Base-by-base conservation (phyloP, 2,113 vertebrate genomes). In the Cranoglanis bouderius region DNA sequence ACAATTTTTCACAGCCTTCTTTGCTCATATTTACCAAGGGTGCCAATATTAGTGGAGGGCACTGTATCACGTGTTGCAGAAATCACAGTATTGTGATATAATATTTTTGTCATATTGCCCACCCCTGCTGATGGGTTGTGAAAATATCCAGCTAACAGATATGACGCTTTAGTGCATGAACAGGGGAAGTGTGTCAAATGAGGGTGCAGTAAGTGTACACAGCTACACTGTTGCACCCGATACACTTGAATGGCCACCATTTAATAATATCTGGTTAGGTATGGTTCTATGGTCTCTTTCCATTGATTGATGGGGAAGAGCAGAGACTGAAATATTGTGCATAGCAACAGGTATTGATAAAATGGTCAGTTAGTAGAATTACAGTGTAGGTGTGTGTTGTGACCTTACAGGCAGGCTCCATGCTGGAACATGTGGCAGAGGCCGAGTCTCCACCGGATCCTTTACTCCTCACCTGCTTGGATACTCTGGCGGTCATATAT, bases 401-500 rank as follows among this genome's bases (percentile, higher is more conserved):
- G 57, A 82, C 10, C 0, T 75, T 91, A 35, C 35, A 99, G 98
- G 95, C 96, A 43, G 93, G 95, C 0, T 94, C 94, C 2, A 91
- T 97, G 89, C 35, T 99, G 91, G 96, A 96, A 92, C 93, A 93
- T 19, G 90, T 96, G 88, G 92, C 89, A 87, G 92, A 93, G 87
- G 92, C 89, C 18, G 92, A 93, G 70, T 18, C 57, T 0, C 59
- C 63, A 0, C 84, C 90, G 65, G 93, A 94, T 87, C 91, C 94
- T 16, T 93, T 96, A 90, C 81, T 97, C 80, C 92, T 93, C 86
- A 87, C 94, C 88, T 98, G 97, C 93, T 94, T 99, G 67, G 94
- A 96, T 92, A 91, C 97, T 53, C 91, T 99, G 92, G 95, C 94
- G 35, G 91, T 95, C 83, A 93, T 92, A 0, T 98, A 96, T 92